phyloP scores from a whole-genome alignment of 53 echinoderm and acorn worm genomes.

The Patiria pectinifera region DNA sequence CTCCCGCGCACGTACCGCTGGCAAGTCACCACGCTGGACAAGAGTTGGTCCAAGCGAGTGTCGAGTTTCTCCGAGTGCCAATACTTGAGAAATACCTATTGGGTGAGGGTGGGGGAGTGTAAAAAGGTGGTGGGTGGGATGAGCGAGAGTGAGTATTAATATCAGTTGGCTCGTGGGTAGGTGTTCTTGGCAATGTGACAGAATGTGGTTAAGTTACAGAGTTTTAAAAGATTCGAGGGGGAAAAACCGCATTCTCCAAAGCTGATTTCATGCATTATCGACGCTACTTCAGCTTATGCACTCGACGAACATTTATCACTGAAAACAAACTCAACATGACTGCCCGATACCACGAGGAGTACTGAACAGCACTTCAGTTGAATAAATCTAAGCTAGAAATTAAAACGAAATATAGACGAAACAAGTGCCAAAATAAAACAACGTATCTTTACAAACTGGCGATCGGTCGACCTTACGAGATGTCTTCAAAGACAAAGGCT shows the following conservation, averaged over 20 bases:
- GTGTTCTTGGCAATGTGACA: neutral
- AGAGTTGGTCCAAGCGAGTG: constrained; percentile 79
- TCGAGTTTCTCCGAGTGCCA: constrained; percentile 97
- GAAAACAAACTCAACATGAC: neutral
- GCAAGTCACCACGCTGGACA: constrained; percentile 76
- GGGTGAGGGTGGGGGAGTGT: neutral
- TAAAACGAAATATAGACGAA: neutral
- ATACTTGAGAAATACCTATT: constrained; percentile 87
- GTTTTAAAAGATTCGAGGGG: neutral
- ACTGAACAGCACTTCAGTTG: neutral
- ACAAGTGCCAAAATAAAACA: neutral
- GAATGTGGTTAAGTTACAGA: neutral
- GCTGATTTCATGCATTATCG: neutral
- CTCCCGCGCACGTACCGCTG: constrained; percentile 84
- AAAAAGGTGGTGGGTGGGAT: constrained; percentile 41
- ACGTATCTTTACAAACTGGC: neutral
- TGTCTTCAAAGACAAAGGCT: neutral
- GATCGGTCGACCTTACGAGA: neutral
- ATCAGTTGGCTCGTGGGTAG: neutral
- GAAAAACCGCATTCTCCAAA: neutral
- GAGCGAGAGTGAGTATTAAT: constrained; percentile 16
- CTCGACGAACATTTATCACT: neutral
- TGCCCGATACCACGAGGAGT: neutral
- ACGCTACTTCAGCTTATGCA: neutral
- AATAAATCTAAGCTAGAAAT: neutral